Conservation (phyloP, 2,888 invertebrate species). For the Seira musarum region DNA sequence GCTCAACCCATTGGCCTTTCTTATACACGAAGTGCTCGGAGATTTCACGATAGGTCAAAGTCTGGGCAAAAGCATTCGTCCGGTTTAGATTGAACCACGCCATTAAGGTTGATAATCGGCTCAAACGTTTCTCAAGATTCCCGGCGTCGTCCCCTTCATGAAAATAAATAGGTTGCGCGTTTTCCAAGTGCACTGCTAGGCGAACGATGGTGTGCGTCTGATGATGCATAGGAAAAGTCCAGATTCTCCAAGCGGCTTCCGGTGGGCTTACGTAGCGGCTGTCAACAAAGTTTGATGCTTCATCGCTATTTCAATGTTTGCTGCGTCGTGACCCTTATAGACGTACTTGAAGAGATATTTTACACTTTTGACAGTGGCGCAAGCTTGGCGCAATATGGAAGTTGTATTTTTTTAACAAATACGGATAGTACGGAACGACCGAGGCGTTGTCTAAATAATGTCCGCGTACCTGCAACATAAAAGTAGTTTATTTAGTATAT, state of each 20-base stretch:
- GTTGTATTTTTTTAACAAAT: conserved; percentile 70
- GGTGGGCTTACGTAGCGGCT: conserved; percentile 70
- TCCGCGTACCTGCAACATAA: too few species aligned
- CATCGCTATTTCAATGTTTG: conserved; percentile 63
- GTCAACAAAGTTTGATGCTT: conserved; percentile 70
- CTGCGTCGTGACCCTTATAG: too few species aligned
- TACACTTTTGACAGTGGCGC: conserved; percentile 52
- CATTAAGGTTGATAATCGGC: too few species aligned
- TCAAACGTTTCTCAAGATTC: conserved; percentile 60
- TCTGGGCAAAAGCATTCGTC: conserved; percentile 53
- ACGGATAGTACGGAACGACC: conserved; percentile 72
- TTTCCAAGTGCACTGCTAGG: conserved; percentile 71
- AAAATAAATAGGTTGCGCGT: conserved; percentile 64
- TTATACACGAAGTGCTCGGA: conserved; percentile 33
- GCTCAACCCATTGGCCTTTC: background rate
- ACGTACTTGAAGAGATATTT: conserved; percentile 69
- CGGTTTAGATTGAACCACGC: conserved; percentile 69
- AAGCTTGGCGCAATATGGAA: conserved; percentile 72
- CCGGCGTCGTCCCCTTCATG: conserved; percentile 20
- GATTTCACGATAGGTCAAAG: conserved; percentile 64
- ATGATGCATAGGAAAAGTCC: conserved; percentile 70
- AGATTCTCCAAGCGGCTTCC: conserved; percentile 70
- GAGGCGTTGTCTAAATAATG: conserved; percentile 70
- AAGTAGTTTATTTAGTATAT: too few species aligned
- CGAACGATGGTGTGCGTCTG: conserved; percentile 70